Evolutionary conservation across 2,113 vertebrate species (phyloP).

Genomic region (Tenrec ecaudatus): DNA sequence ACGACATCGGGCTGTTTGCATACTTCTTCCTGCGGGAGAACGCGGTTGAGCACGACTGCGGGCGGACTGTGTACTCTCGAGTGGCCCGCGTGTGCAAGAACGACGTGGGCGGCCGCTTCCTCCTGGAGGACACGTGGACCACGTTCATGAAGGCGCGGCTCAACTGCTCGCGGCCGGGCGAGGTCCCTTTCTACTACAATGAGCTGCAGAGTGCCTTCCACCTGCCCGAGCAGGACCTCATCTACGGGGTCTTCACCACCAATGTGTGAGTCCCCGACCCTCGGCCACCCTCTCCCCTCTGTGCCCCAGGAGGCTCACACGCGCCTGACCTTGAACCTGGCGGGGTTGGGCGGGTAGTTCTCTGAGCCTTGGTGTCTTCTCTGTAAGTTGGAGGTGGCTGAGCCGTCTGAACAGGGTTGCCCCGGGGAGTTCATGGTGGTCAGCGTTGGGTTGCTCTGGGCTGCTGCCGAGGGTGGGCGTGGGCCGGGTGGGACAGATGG

Average conservation of each 20-base stretch:
- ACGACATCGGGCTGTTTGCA: conserved; percentile 92
- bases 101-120: conserved; percentile 92
- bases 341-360: not conserved
- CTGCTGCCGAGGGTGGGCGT: too few relatives aligned
- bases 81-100: conserved; percentile 95
- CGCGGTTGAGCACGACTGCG: conserved; percentile 93
- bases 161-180: conserved; percentile 94
- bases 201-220: conserved; percentile 95
- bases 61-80: conserved; percentile 93
- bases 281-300: not conserved
- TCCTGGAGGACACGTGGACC: conserved; percentile 95
- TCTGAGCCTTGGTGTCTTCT: not conserved
- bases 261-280: conserved; percentile 90
- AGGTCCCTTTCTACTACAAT: conserved; percentile 95
- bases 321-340: not conserved
- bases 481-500: not conserved
- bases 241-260: conserved; percentile 94
- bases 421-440: too few relatives aligned
- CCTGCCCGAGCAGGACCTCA: conserved; percentile 93
- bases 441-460: too few relatives aligned
- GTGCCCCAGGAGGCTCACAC: not conserved
- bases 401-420: not conserved
- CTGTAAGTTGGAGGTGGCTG: not conserved
- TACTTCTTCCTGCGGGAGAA: conserved; percentile 95
- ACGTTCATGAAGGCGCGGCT: conserved; percentile 95